These are phyloP conservation scores for Tiphia femorata DNA, from an alignment of 2,888 invertebrate species.

Conservation along the genomic window DNA sequence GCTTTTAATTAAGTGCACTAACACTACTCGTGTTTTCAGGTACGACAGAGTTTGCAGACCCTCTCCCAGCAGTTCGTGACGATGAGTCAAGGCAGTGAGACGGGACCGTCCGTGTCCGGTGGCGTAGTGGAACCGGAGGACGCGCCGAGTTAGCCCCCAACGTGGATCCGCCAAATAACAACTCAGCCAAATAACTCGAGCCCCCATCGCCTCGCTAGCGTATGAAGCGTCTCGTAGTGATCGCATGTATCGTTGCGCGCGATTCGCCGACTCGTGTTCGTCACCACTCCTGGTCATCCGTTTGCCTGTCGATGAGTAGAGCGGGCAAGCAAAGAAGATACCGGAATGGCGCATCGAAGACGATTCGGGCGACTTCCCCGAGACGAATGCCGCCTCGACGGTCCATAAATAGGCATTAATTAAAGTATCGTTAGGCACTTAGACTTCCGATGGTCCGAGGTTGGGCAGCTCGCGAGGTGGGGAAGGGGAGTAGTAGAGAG, in stretches of 20 bases:
- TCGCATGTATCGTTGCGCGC: conserved; percentile 10
- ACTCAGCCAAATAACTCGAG: conserved; percentile 54
- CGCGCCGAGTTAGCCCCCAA: conserved; percentile 62
- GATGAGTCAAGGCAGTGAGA: conserved; percentile 52
- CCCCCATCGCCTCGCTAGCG: conserved; percentile 57
- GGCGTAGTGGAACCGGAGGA: conserved; percentile 54
- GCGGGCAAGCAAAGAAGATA: too few species aligned
- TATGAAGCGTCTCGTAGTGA: conserved; percentile 54
- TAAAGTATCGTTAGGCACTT: conserved; percentile 48
- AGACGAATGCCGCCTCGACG: conserved; percentile 24
- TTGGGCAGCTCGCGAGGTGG: conserved; percentile 31
- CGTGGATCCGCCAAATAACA: conserved; percentile 33
- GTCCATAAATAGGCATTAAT: conserved; percentile 31
- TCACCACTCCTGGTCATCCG: too few species aligned
- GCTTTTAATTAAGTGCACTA: too few species aligned
- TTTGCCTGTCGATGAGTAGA: too few species aligned
- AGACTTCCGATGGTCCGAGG: conserved; percentile 37
- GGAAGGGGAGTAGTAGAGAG: conserved; percentile 1
- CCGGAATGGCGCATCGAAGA: too few species aligned
- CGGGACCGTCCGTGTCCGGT: conserved; percentile 42
- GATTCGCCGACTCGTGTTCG: background rate
- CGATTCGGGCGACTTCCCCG: conserved; percentile 27
- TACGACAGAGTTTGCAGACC: conserved; percentile 84
- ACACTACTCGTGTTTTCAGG: too few species aligned
- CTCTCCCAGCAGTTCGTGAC: conserved; percentile 74